Evolutionary conservation across 2,797 vertebrate genomes (phyloP).

Genomic region (Rhinophrynus dorsalis): DNA sequence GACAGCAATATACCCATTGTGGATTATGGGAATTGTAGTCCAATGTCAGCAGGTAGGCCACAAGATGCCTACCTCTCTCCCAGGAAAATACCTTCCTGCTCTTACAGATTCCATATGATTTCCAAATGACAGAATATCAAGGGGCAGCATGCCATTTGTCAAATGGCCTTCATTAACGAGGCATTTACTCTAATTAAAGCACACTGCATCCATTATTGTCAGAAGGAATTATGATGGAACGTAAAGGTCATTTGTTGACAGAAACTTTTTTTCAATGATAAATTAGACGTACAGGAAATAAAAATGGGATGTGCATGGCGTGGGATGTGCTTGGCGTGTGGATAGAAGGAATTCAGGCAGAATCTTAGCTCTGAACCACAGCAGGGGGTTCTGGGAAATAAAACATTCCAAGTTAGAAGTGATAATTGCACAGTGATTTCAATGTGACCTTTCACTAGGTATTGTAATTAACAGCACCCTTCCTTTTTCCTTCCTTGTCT

Average conservation of each 20-base stretch:
- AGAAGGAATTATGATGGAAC: conserved; percentile 36
- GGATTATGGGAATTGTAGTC: no score
- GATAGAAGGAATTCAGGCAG: background rate
- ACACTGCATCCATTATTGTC: conserved; percentile 37
- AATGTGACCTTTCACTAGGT: conserved; percentile 50
- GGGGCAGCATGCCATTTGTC: conserved; percentile 4
- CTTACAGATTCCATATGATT: background rate
- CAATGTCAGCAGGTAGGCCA: no score
- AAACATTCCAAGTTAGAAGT: conserved; percentile 55
- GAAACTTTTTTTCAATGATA: conserved; percentile 33
- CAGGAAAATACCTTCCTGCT: no score
- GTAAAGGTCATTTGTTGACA: conserved; percentile 48
- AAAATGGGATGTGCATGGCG: background rate
- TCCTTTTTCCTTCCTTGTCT: conserved; percentile 6
- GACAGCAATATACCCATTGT: no score
- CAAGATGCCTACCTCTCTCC: no score
- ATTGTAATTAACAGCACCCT: conserved; percentile 48
- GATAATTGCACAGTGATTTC: conserved; percentile 57
- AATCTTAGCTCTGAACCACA: background rate
- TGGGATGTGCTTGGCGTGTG: no score
- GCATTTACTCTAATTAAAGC: conserved; percentile 40
- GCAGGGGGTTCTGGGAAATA: conserved; percentile 20
- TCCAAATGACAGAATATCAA: background rate
- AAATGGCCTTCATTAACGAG: conserved; percentile 20
- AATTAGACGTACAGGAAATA: conserved; percentile 16